Percentiles rank a stretch among this genome's conserved stretches.
Evolutionary conservation across 2,797 vertebrate genomes (phyloP).

Genomic region (Molossus molossus): DNA sequence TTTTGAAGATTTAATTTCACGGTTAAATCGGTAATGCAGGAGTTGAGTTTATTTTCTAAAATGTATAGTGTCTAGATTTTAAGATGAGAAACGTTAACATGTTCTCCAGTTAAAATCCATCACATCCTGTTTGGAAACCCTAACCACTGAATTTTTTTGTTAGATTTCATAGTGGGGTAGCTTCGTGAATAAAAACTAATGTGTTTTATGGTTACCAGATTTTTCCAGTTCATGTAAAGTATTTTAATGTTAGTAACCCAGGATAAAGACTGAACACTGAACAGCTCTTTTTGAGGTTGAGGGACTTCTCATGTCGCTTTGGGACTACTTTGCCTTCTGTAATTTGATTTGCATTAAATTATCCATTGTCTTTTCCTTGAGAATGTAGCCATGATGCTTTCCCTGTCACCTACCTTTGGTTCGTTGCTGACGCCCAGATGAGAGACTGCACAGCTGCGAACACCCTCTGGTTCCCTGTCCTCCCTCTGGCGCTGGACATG

Average conservation of each 20-base stretch:
- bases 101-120: not conserved
- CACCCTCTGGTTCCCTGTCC: not conserved
- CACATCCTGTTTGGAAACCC: not conserved
- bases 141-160: not conserved
- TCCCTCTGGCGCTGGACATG: not conserved
- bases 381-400: not conserved
- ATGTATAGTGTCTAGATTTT: not conserved
- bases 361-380: not conserved
- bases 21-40: not conserved
- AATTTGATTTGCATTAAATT: not conserved
- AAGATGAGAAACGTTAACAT: not conserved
- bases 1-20: conserved; percentile 33
- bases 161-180: not conserved
- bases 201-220: not conserved
- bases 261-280: not conserved
- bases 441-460: rapidly evolving
- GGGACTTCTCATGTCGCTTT: rapidly evolving
- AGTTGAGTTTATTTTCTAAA: not conserved
- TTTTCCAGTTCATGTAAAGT: not conserved
- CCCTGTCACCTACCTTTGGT: not conserved
- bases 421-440: not conserved
- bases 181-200: not conserved
- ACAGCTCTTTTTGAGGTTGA: rapidly evolving
- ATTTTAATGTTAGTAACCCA: not conserved
- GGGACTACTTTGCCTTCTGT: not conserved